Evolutionary conservation across 30 jellyfish, hydroid and myxozoan species (phyloP).

Genomic region (Hydractinia symbiolongicarpus): DNA sequence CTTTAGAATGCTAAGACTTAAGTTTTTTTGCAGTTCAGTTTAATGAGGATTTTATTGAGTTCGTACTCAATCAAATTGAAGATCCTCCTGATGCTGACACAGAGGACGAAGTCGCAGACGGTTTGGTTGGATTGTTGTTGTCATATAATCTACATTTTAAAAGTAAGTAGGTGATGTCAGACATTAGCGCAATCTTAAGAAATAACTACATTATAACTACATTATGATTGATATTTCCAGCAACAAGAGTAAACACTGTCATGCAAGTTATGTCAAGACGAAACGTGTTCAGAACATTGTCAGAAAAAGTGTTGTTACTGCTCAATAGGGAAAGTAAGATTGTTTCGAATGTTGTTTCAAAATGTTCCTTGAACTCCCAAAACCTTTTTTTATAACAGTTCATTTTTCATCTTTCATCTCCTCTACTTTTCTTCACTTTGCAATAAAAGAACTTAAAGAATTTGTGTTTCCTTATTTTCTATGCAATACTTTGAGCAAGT

Average conservation of each 20-base stretch:
- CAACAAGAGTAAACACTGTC: slow-evolving; percentile 11
- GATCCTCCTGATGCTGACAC: slow-evolving; percentile 64
- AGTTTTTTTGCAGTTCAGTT: slow-evolving; percentile 42
- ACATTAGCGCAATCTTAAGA: neutral
- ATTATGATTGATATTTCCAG: neutral
- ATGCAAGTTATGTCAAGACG: slow-evolving; percentile 45
- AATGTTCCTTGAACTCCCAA: no score
- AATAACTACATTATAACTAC: no score
- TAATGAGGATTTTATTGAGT: slow-evolving; percentile 56
- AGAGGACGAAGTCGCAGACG: slow-evolving; percentile 63
- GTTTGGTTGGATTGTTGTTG: slow-evolving; percentile 53
- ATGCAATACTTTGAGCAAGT: no score
- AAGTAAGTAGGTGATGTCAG: slow-evolving; percentile 35
- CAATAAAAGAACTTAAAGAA: no score
- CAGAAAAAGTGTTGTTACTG: slow-evolving; percentile 59
- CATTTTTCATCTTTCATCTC: no score
- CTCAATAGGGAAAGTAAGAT: slow-evolving; percentile 71
- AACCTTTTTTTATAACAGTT: no score
- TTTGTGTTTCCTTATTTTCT: no score
- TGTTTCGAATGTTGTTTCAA: neutral
- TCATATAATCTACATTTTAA: slow-evolving; percentile 73
- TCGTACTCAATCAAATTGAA: slow-evolving; percentile 58
- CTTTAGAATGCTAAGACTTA: neutral
- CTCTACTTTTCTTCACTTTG: no score
- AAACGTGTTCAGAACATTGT: slow-evolving; percentile 34